A percentile compares a stretch with the other conserved stretches of the same genome.
phyloP scores from a whole-genome alignment of 2,113 vertebrate species.

The Mixornis gularis region DNA sequence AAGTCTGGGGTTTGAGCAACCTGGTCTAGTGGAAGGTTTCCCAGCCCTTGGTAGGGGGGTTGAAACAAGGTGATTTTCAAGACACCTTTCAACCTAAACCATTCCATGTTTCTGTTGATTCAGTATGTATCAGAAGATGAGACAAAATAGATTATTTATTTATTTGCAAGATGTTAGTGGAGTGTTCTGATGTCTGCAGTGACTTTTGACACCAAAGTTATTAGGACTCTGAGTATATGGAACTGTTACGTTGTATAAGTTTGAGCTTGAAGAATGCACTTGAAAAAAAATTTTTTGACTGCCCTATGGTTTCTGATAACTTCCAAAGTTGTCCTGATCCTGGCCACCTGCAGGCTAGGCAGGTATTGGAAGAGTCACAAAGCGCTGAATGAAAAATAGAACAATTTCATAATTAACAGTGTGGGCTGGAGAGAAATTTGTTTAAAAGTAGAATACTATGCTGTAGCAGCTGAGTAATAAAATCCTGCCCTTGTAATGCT shows the following conservation, averaged over 20 bases:
- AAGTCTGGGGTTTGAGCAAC: not conserved
- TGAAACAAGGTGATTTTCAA: not conserved
- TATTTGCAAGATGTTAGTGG: not conserved
- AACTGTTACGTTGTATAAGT: not conserved
- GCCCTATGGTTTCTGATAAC: not conserved
- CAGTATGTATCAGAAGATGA: not conserved
- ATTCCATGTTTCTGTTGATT: not conserved
- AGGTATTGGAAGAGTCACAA: not conserved
- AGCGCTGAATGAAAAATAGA: not conserved
- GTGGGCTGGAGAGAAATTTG: not conserved
- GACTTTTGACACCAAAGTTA: not conserved
- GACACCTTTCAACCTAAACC: not conserved
- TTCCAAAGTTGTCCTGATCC: not conserved
- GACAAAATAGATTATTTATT: not conserved
- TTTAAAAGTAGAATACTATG: not conserved
- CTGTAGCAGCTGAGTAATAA: not conserved
- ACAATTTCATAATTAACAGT: not conserved
- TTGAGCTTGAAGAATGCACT: not conserved
- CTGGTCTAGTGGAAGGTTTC: not conserved
- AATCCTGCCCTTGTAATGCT: not conserved
- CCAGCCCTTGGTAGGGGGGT: not conserved
- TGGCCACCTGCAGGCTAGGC: not conserved
- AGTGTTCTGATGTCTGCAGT: not conserved
- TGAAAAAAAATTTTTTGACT: rapidly evolving
- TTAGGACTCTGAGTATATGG: not conserved